Percentiles rank a stretch among this genome's conserved stretches.
Evolutionary conservation across 1,140 invertebrate species (phyloP).

Genomic region (Ruditapes philippinarum): DNA sequence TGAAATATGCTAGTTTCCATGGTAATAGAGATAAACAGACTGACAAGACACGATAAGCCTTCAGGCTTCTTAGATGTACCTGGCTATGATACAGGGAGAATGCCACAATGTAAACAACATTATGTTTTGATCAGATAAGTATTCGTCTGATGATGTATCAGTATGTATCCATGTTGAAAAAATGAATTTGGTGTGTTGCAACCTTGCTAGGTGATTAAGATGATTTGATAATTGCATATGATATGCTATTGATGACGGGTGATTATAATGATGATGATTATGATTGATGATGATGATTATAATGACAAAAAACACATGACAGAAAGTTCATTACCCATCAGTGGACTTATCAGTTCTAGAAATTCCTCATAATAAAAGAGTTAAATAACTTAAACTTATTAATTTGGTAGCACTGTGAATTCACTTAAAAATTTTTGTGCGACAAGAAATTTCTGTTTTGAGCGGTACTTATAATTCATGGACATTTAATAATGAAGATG

Average conservation of each 20-base stretch:
- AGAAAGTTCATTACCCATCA: no score
- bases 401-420: no score
- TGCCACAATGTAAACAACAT: constrained; percentile 19
- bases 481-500: no score
- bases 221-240: neutral
- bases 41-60: constrained; percentile 44
- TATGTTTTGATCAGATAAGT: constrained; percentile 19
- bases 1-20: constrained; percentile 35
- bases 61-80: neutral
- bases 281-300: neutral
- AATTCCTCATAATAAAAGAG: no score
- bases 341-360: no score
- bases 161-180: neutral
- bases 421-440: no score
- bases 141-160: neutral
- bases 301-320: no score
- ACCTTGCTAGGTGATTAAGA: no score
- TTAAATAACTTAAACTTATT: no score
- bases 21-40: constrained; percentile 40
- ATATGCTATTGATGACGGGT: neutral
- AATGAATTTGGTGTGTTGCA: no score
- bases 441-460: no score
- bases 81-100: constrained; percentile 15
- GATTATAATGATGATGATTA: constrained; percentile 4
- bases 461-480: no score